Evolutionary conservation across 2,113 vertebrate genomes (phyloP).

Genomic region (Archocentrus centrarchus): DNA sequence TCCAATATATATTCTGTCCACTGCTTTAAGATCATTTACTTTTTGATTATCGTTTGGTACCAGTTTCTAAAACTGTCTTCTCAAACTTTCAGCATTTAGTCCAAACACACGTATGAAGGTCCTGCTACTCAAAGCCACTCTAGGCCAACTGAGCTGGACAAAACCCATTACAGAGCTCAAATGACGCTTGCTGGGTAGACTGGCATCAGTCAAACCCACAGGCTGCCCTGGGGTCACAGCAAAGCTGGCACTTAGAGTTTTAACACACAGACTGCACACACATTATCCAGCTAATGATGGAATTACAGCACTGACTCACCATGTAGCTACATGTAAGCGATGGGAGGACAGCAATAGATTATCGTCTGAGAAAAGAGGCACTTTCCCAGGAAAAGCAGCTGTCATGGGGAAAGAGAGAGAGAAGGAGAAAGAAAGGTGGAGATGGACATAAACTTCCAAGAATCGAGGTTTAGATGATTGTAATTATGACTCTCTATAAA

Average conservation of each 20-base stretch:
- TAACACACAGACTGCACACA: conserved; percentile 77
- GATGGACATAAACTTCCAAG: conserved; percentile 74
- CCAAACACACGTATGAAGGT: conserved; percentile 15
- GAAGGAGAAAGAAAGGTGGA: conserved; percentile 57
- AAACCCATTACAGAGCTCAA: conserved; percentile 61
- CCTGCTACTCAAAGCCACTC: conserved; percentile 37
- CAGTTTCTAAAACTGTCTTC: background rate
- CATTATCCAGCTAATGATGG: conserved; percentile 85
- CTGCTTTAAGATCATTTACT: background rate
- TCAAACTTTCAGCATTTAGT: conserved; percentile 10
- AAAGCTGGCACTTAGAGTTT: conserved; percentile 78
- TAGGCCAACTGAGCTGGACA: conserved; percentile 54
- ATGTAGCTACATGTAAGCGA: conserved; percentile 82
- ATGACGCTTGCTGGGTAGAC: conserved; percentile 71
- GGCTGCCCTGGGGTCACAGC: conserved; percentile 75
- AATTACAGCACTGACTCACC: conserved; percentile 85
- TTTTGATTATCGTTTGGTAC: background rate
- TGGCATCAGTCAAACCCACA: conserved; percentile 79
- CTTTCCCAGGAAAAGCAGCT: conserved; percentile 79
- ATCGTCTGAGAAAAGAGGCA: conserved; percentile 74
- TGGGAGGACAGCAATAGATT: conserved; percentile 79
- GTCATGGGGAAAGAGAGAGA: conserved; percentile 54
- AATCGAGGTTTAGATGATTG: conserved; percentile 75
- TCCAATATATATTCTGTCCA: background rate
- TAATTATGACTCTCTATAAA: conserved; percentile 80